Base-by-base conservation (phyloP, 2,113 vertebrate genomes). In the Corythornis vintsioides region DNA sequence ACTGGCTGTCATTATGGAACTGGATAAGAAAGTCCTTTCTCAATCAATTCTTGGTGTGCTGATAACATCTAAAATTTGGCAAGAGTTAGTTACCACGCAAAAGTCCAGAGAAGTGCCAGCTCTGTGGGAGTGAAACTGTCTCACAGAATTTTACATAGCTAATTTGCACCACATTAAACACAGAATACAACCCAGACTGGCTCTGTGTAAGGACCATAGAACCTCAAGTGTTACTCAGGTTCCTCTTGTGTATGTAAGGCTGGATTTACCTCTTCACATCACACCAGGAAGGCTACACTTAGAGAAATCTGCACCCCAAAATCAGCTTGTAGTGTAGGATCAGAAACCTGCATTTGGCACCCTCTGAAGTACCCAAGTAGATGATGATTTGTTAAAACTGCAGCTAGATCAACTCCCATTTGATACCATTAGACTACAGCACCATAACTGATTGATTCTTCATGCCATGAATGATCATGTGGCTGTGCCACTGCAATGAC, bases 231-330 rank as follows among this genome's bases (percentile, higher is more conserved):
- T 31, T 65, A 59, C 26, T 82, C 65, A 61, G 17, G 31, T 76
- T 92, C 52, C 61, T 83, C 59, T 76, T 87, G 19, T 52, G 79
- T 80, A 47, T 29, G 35, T 74, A 77, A 88, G 57, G 35, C 9
- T 71, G 47, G 29, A 83, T 87, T 77, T 85, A 82, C 48, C 69
- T 85, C 48, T 88, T 83, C 56, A n/a, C 9, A 66, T 59, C 47
- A 48, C 33, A 53, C 13, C 5, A 3, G 21, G n/a, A 78, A 66
- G 45, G 52, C 25, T 65, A 45, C 18, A 20, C 45, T 47, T 69
- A 43, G 47, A 89, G 38, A 91, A 89, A 83, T 24, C 12, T 55
- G 14, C 38, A 14, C 7, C 63, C 40, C 64, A 47, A 88, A 88
- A 40, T 13, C 35, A 77, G 48, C 1, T 0, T 12, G 33, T 15